Evolutionary conservation across 1,140 invertebrate species (phyloP).

Genomic region (Brachionus angularis): DNA sequence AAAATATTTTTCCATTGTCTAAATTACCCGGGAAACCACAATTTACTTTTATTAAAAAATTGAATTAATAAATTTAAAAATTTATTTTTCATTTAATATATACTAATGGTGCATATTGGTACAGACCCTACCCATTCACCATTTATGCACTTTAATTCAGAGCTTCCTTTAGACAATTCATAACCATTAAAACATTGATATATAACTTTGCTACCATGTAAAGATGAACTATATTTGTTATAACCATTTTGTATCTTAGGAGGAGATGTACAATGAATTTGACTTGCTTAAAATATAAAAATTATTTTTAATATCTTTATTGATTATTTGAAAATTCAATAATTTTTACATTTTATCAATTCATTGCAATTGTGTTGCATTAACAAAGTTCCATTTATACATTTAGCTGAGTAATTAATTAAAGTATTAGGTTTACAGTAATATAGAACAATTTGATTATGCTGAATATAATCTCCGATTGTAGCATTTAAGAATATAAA

Average conservation of each 20-base stretch:
- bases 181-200: slow-evolving; percentile 41
- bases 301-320: neutral
- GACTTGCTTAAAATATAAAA: neutral
- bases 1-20: slow-evolving; percentile 49
- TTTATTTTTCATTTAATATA: slow-evolving; percentile 69
- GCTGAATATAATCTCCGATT: neutral
- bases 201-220: slow-evolving; percentile 24
- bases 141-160: slow-evolving; percentile 57
- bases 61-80: slow-evolving; percentile 45
- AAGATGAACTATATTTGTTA: slow-evolving; percentile 10
- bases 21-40: slow-evolving; percentile 48
- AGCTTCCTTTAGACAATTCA: slow-evolving; percentile 30
- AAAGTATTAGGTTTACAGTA: slow-evolving; percentile 1
- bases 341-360: neutral
- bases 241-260: slow-evolving; percentile 24
- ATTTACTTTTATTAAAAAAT: slow-evolving; percentile 18
- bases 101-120: slow-evolving; percentile 76
- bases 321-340: neutral
- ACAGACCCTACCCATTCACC: slow-evolving; percentile 86
- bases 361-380: slow-evolving; percentile 6
- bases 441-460: neutral
- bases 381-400: slow-evolving; percentile 14
- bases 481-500: slow-evolving; percentile 1
- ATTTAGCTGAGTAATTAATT: slow-evolving; percentile 4
- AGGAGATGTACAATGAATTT: slow-evolving; percentile 9